These are phyloP conservation scores for Xanthorhoe designata DNA, from an alignment of 2,888 invertebrate genomes.

Conservation along the genomic window DNA sequence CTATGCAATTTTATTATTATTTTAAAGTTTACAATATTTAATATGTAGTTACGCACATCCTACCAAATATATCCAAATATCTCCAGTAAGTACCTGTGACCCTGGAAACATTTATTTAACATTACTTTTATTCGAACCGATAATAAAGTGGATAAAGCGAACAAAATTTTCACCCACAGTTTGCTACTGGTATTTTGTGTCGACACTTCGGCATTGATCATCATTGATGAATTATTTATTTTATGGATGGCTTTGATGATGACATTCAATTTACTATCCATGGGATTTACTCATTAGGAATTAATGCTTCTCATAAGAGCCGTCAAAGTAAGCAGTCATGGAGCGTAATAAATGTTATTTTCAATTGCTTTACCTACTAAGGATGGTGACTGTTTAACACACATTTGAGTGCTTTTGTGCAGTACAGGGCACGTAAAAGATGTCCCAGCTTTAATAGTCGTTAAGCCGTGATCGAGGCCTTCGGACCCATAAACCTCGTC, in stretches of 20 bases:
- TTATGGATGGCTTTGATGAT: constrained; percentile 48
- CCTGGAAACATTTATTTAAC: too few species aligned
- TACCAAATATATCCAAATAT: too few species aligned
- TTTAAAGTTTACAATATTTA: neutral
- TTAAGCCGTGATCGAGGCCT: neutral
- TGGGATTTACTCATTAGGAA: constrained; percentile 28
- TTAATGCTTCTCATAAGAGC: constrained; percentile 17
- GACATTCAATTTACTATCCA: constrained; percentile 41
- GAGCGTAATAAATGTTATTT: constrained; percentile 12
- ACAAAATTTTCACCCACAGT: neutral
- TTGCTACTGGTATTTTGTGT: constrained; percentile 18
- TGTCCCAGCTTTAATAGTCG: neutral
- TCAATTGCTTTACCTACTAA: constrained; percentile 7
- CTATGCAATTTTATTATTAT: neutral
- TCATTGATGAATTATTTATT: constrained; percentile 51
- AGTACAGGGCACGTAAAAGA: neutral
- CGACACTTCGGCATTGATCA: constrained; percentile 33
- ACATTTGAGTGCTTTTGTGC: neutral
- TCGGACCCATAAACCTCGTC: neutral
- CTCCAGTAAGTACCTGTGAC: too few species aligned
- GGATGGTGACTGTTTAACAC: neutral
- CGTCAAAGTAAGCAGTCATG: constrained; percentile 22
- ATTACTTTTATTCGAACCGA: neutral
- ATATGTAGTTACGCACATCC: too few species aligned
- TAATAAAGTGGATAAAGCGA: neutral